phyloP scores from a whole-genome alignment of 2,113 vertebrate genomes.

The Callithrix jacchus region DNA sequence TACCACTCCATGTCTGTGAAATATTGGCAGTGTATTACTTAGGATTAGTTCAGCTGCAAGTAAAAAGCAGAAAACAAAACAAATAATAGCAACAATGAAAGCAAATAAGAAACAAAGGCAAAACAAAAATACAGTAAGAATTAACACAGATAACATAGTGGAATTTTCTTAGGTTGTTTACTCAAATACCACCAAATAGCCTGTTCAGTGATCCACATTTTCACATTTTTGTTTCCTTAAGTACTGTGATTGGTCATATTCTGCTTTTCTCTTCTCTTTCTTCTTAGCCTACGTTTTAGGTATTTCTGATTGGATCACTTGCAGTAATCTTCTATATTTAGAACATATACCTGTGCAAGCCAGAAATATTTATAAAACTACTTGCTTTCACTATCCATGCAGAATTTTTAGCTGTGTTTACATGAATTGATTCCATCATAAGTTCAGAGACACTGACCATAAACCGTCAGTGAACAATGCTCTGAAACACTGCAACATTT shows the following conservation, averaged over 20 bases:
- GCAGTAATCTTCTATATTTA: not conserved
- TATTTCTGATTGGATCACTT: not conserved
- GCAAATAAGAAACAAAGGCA: not conserved
- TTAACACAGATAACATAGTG: not conserved
- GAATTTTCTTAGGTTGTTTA: not conserved
- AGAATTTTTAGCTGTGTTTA: not conserved
- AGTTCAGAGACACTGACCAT: not conserved
- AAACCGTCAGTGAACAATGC: not conserved
- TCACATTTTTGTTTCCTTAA: not conserved
- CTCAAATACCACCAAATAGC: not conserved
- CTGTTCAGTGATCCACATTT: not conserved
- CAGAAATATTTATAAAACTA: not conserved
- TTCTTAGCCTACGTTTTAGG: not conserved
- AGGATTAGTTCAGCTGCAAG: not conserved
- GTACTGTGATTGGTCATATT: not conserved
- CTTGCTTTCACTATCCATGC: not conserved
- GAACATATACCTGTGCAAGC: not conserved
- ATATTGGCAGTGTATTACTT: not conserved
- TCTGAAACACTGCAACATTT: not conserved
- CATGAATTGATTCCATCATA: not conserved
- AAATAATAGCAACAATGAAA: not conserved
- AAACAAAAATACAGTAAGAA: not conserved
- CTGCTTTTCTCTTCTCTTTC: not conserved
- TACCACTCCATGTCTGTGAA: not conserved
- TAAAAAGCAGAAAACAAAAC: not conserved